Evolutionary conservation across 2,113 vertebrate genomes (phyloP).

Genomic region (Cisticola juncidis): DNA sequence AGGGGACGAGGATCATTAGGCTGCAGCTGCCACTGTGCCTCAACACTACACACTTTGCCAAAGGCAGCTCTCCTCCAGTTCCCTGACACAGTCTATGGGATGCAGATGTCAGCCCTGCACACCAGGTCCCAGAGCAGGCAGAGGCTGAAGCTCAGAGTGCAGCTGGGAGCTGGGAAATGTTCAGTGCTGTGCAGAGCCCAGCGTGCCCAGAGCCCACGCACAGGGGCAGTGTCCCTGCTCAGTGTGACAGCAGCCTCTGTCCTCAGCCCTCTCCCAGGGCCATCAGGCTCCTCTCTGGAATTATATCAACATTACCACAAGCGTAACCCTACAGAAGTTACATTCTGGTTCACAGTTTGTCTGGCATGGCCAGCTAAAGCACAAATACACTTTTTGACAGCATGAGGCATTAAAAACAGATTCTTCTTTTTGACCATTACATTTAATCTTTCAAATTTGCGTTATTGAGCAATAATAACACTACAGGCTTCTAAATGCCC

Average conservation of each 20-base stretch:
- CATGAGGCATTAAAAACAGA: background rate
- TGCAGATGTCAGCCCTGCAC: background rate
- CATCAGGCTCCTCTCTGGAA: background rate
- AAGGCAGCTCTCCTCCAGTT: background rate
- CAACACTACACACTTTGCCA: background rate
- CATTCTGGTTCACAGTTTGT: background rate
- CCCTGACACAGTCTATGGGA: background rate
- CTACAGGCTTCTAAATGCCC: background rate
- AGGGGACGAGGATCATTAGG: background rate
- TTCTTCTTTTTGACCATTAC: background rate
- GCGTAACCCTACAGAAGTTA: background rate
- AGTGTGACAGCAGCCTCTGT: rapidly evolving
- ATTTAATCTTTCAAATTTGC: background rate
- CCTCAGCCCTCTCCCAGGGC: background rate
- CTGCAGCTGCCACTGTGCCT: background rate
- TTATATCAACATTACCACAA: background rate
- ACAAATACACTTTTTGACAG: background rate
- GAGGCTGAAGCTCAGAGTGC: background rate
- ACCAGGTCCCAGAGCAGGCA: rapidly evolving
- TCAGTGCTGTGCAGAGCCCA: background rate
- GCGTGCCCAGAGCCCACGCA: rapidly evolving
- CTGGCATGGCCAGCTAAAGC: background rate
- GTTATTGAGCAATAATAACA: background rate
- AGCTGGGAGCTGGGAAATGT: background rate
- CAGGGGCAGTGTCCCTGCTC: background rate